Percentiles rank a stretch among this genome's conserved stretches.
These are phyloP conservation scores for Etia nguti DNA, from an alignment of 2,113 vertebrate genomes.

Conservation along the genomic window DNA sequence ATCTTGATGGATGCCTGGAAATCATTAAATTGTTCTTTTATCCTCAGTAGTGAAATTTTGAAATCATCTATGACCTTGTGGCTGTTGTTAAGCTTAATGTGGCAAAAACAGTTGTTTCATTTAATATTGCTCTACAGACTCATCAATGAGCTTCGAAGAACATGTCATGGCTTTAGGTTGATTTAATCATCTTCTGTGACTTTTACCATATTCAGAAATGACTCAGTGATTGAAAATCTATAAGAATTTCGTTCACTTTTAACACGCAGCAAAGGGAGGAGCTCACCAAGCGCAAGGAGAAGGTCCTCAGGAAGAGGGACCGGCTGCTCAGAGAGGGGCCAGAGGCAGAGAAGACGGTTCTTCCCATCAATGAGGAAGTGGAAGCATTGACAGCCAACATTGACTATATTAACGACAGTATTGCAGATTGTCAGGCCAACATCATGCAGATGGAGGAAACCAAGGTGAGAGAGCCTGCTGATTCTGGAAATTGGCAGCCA, in stretches of 20 bases:
- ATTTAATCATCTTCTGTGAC: background rate
- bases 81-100: background rate
- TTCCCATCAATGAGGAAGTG: constrained; percentile 85
- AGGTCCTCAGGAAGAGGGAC: constrained; percentile 83
- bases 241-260: background rate
- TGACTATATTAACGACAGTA: constrained; percentile 96
- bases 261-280: constrained; percentile 91
- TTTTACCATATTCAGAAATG: background rate
- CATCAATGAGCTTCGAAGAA: background rate
- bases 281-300: constrained; percentile 91
- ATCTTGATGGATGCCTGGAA: background rate
- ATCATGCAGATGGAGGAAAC: constrained; percentile 98
- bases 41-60: background rate
- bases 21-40: background rate
- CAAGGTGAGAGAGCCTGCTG: constrained; percentile 73
- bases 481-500: background rate
- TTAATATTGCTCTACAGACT: background rate
- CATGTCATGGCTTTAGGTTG: background rate
- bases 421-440: constrained; percentile 94
- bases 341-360: constrained; percentile 80
- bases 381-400: constrained; percentile 91
- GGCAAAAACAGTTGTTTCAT: background rate
- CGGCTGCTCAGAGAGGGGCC: constrained; percentile 76
- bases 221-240: background rate
- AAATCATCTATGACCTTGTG: background rate